phyloP scores from a whole-genome alignment of 2,888 invertebrate genomes.

The Tanaodytes sp. region DNA sequence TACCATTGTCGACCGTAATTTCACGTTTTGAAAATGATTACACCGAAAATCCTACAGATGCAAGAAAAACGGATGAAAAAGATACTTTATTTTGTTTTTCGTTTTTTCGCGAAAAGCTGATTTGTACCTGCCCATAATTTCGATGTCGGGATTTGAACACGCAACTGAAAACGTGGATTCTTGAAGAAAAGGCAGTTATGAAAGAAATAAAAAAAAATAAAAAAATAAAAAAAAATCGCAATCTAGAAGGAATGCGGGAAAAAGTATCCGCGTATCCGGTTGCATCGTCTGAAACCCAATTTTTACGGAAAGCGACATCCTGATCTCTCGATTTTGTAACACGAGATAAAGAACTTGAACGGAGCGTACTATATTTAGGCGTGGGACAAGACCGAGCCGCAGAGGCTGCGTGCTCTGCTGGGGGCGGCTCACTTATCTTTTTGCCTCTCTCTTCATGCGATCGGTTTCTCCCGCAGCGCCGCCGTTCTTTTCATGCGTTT shows the following conservation, averaged over 20 bases:
- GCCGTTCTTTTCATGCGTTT: slow-evolving; percentile 32
- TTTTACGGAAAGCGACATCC: slow-evolving; percentile 46
- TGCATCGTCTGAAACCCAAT: slow-evolving; percentile 32
- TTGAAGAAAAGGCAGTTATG: no score
- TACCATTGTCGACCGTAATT: no score
- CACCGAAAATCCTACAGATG: no score
- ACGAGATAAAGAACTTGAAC: slow-evolving; percentile 61
- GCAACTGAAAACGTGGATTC: no score
- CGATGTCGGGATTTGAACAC: no score
- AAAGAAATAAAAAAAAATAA: no score
- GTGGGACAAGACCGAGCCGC: slow-evolving; percentile 66
- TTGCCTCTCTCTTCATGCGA: slow-evolving; percentile 53
- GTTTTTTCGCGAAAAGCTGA: no score
- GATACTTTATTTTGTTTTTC: no score
- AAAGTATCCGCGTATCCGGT: slow-evolving; percentile 16
- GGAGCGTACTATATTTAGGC: slow-evolving; percentile 63
- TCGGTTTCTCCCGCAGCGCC: slow-evolving; percentile 53
- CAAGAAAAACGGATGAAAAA: no score
- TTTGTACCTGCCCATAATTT: no score
- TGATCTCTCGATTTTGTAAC: slow-evolving; percentile 48
- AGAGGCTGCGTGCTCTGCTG: slow-evolving; percentile 71
- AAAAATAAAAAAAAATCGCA: not conserved
- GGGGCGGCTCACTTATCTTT: slow-evolving; percentile 70
- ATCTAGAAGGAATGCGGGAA: slow-evolving; percentile 2
- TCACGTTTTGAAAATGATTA: no score